Percentiles rank a stretch among this genome's conserved stretches.
Conservation (phyloP, 1,140 invertebrate species). For the Phortica variegata region DNA sequence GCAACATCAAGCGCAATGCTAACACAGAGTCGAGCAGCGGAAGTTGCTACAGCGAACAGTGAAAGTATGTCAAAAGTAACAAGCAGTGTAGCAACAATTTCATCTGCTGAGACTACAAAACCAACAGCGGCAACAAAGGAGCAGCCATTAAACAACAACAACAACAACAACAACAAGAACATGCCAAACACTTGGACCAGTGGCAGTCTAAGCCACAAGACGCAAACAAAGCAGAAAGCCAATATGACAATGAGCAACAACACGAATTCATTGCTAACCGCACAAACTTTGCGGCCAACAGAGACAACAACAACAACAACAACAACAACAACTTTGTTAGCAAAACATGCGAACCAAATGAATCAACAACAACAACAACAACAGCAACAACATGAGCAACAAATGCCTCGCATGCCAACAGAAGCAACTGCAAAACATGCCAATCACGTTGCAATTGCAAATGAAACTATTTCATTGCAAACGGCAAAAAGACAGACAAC, state of each 20-base stretch:
- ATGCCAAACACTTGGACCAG: too few species aligned
- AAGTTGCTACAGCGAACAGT: conserved; percentile 7
- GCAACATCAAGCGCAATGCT: background rate
- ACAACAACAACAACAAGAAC: conserved; percentile 26
- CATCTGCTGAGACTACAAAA: conserved; percentile 10
- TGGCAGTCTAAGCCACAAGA: too few species aligned
- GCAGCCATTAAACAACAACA: conserved; percentile 9
- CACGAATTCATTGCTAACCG: conserved; percentile 32
- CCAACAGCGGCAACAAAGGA: conserved; percentile 4
- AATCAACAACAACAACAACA: conserved; percentile 12
- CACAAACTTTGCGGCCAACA: conserved; percentile 47
- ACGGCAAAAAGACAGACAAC: conserved; percentile 7
- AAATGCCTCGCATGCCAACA: conserved; percentile 41
- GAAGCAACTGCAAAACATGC: conserved; percentile 10
- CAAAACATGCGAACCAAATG: conserved; percentile 11
- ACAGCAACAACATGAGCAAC: conserved; percentile 17
- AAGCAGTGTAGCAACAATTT: conserved; percentile 11
- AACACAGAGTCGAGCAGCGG: conserved; percentile 1
- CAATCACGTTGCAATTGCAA: background rate
- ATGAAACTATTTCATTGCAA: background rate
- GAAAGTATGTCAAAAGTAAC: conserved; percentile 35
- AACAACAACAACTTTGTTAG: conserved; percentile 50
- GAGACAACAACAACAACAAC: conserved; percentile 27
- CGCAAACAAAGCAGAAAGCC: too few species aligned
- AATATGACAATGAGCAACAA: conserved; percentile 27